Conservation (phyloP, 2,113 vertebrate genomes). For the Crotalus tigris region DNA sequence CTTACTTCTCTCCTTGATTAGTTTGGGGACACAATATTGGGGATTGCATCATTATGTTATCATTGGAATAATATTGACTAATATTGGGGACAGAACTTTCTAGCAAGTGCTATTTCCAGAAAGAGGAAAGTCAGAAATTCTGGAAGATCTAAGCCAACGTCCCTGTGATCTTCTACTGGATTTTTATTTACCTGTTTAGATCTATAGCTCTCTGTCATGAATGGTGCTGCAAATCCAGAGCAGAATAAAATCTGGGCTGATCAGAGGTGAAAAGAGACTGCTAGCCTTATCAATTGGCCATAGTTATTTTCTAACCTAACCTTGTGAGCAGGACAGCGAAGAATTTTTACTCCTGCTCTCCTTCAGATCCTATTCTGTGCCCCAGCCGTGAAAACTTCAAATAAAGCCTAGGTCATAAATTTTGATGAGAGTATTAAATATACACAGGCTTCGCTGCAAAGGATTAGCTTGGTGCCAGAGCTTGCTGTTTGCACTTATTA, state of each 20-base stretch:
- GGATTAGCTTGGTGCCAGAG: conserved; percentile 51
- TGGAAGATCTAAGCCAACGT: neutral
- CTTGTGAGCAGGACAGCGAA: conserved; percentile 29
- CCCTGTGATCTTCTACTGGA: neutral
- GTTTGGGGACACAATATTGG: no score
- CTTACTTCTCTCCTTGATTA: no score
- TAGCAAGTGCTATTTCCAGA: neutral
- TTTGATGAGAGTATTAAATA: conserved; percentile 65
- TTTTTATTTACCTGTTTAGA: neutral
- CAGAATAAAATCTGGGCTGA: neutral
- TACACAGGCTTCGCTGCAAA: conserved; percentile 55
- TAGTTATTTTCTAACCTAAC: neutral
- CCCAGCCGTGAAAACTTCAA: conserved; percentile 57
- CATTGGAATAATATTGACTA: no score
- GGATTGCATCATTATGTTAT: no score
- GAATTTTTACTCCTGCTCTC: neutral
- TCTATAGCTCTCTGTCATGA: neutral
- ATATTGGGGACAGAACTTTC: neutral
- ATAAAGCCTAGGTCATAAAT: conserved; percentile 55
- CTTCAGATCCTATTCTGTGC: conserved; percentile 24
- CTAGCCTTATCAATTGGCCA: neutral
- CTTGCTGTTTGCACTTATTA: conserved; percentile 53
- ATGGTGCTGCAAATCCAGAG: neutral
- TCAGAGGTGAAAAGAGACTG: conserved; percentile 13
- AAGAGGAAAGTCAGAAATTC: neutral